Evolutionary conservation across 2,113 vertebrate genomes (phyloP).

Genomic region (Indri indri): DNA sequence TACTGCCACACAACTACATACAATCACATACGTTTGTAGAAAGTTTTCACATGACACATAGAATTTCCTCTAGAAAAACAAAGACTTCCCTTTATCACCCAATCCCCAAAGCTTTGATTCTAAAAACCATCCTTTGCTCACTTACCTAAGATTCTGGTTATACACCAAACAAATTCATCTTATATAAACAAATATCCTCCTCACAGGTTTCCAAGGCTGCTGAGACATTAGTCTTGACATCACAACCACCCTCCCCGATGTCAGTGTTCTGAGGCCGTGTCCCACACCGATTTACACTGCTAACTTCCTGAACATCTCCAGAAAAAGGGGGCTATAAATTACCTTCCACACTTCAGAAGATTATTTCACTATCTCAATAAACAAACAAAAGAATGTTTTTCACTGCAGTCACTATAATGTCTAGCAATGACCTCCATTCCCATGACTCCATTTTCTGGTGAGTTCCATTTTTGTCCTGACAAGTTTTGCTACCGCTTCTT

Average conservation of each 20-base stretch:
- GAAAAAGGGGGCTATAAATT: not conserved
- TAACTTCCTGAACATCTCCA: not conserved
- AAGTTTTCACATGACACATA: not conserved
- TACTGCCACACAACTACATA: not conserved
- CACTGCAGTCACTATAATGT: not conserved
- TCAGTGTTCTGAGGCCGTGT: not conserved
- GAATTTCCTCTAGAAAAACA: not conserved
- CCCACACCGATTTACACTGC: not conserved
- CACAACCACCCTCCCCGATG: accelerated
- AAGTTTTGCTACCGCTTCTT: not conserved
- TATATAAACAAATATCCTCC: not conserved
- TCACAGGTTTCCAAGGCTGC: not conserved
- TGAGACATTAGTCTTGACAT: not conserved
- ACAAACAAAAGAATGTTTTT: not conserved
- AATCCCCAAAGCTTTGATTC: not conserved
- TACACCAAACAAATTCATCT: not conserved
- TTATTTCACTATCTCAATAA: not conserved
- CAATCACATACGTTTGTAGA: not conserved
- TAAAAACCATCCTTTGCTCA: not conserved
- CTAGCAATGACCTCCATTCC: not conserved
- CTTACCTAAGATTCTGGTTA: conserved; percentile 44
- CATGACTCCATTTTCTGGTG: not conserved
- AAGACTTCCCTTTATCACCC: not conserved
- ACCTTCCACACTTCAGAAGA: not conserved
- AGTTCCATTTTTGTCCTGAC: not conserved